These are phyloP conservation scores for Netelia melanura DNA, from an alignment of 2,888 invertebrate species.

Conservation along the genomic window DNA sequence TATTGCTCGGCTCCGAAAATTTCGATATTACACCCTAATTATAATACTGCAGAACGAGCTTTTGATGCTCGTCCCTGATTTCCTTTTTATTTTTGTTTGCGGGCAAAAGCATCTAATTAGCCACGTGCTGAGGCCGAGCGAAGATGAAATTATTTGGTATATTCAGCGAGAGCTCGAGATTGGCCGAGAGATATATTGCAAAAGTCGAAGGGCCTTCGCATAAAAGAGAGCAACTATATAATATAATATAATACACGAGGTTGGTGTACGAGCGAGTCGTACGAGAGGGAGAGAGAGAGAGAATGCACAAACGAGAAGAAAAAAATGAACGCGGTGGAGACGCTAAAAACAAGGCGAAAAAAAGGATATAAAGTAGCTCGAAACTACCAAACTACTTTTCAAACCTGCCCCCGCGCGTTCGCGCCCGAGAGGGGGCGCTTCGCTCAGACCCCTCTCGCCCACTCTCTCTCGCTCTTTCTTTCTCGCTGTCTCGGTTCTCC, in stretches of 20 bases:
- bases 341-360: constrained; percentile 60
- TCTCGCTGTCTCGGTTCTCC: background rate
- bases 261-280: constrained; percentile 13
- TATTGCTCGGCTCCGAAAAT: no score
- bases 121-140: background rate
- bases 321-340: constrained; percentile 50
- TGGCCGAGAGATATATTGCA: constrained; percentile 36
- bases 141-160: constrained; percentile 4
- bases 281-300: constrained; percentile 4
- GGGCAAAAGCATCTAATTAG: constrained; percentile 27
- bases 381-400: constrained; percentile 83
- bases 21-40: no score
- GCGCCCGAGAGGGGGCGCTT: constrained; percentile 27
- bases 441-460: background rate
- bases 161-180: constrained; percentile 1
- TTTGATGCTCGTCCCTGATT: background rate
- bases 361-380: constrained; percentile 71
- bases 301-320: constrained; percentile 63
- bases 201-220: constrained; percentile 26
- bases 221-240: background rate
- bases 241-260: background rate
- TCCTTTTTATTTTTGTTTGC: no score
- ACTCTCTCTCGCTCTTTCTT: no score
- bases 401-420: constrained; percentile 77
- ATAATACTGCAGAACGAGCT: constrained; percentile 2